A percentile compares a stretch with the other conserved stretches of the same genome.
Evolutionary conservation across 2,797 vertebrate species (phyloP).

Genomic region (Bradypodion ventrale): DNA sequence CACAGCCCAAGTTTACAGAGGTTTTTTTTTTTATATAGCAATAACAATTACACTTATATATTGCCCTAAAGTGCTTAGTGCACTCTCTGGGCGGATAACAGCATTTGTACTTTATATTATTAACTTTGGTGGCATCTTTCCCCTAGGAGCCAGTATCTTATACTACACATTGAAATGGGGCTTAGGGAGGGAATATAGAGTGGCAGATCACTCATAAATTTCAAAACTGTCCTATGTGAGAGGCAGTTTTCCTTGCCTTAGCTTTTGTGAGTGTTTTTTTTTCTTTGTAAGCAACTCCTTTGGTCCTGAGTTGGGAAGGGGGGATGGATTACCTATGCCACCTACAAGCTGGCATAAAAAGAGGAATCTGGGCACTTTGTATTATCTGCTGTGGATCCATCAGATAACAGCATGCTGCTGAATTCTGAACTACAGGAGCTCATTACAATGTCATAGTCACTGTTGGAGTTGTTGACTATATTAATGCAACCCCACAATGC

Average conservation of each 20-base stretch:
- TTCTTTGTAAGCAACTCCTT: not conserved
- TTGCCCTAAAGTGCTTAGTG: too few relatives aligned
- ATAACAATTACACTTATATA: too few relatives aligned
- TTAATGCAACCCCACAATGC: too few relatives aligned
- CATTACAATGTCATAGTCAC: not conserved
- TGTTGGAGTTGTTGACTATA: too few relatives aligned
- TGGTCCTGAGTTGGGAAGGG: not conserved
- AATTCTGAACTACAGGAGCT: not conserved
- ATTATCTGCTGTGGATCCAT: too few relatives aligned
- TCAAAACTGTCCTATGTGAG: not conserved
- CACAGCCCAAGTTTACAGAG: too few relatives aligned
- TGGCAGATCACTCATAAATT: not conserved
- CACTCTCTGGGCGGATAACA: too few relatives aligned
- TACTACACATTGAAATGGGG: not conserved
- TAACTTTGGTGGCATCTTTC: not conserved
- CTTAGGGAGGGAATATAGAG: not conserved
- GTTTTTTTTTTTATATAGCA: too few relatives aligned
- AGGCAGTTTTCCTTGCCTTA: not conserved
- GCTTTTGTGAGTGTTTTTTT: not conserved
- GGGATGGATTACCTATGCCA: not conserved
- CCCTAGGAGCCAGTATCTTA: not conserved
- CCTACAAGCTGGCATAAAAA: not conserved
- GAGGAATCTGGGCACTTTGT: not conserved
- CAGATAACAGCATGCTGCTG: not conserved
- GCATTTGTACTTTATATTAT: not conserved